phyloP scores from a whole-genome alignment of 1,140 invertebrate genomes.

The Polyergus mexicanus region DNA sequence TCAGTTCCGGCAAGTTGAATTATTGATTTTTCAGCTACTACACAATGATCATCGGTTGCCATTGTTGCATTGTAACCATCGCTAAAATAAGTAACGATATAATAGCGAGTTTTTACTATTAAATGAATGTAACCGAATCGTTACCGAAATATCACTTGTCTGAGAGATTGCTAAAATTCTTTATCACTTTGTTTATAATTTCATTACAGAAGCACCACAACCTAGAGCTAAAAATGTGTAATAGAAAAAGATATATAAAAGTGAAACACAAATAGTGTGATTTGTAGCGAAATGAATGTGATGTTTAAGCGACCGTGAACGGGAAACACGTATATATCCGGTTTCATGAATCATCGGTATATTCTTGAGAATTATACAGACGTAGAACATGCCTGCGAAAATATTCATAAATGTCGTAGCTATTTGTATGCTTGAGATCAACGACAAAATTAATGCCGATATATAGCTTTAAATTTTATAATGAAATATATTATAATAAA shows the following conservation, averaged over 20 bases:
- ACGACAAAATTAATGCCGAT: neutral
- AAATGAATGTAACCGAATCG: neutral
- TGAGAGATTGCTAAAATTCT: neutral
- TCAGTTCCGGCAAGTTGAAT: constrained; percentile 23
- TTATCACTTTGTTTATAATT: neutral
- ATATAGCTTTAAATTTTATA: too few relatives aligned
- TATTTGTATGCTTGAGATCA: neutral
- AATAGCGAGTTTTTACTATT: neutral
- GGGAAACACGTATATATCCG: constrained; percentile 71
- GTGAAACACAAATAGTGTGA: constrained; percentile 21
- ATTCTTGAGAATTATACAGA: constrained; percentile 69
- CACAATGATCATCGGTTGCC: constrained; percentile 61
- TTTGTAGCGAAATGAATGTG: constrained; percentile 59
- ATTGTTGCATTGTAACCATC: constrained; percentile 33
- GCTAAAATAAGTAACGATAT: neutral
- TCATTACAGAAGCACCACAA: neutral
- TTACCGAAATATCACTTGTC: neutral
- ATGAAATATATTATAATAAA: too few relatives aligned
- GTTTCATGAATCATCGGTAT: constrained; percentile 76
- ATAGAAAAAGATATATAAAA: neutral
- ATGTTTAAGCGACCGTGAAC: constrained; percentile 45
- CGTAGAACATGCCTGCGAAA: constrained; percentile 33
- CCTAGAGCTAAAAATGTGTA: constrained; percentile 12
- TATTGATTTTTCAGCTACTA: constrained; percentile 69
- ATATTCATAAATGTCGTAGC: constrained; percentile 11